Evolutionary conservation across 2,113 vertebrate genomes (phyloP).

Genomic region (Nothoprocta pentlandii): DNA sequence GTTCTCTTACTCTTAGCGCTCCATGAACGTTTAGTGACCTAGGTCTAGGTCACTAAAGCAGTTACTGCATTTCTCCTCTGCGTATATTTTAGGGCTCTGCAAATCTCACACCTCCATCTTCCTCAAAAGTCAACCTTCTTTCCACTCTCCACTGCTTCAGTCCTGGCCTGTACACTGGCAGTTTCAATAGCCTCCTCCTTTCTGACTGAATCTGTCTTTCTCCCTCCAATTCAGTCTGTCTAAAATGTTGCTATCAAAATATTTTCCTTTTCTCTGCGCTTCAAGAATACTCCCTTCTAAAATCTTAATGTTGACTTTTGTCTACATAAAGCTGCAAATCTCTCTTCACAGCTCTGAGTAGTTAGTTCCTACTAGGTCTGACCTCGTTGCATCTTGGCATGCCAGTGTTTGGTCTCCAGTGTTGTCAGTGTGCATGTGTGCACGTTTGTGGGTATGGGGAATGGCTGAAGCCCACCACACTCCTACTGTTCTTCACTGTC

Average conservation of each 20-base stretch:
- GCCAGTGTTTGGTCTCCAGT: not conserved
- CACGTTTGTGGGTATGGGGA: not conserved
- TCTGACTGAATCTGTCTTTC: not conserved
- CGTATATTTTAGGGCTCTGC: not conserved
- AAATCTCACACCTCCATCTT: not conserved
- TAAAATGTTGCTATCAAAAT: not conserved
- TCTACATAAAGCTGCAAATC: not conserved
- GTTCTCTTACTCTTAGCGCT: slow-evolving; percentile 22
- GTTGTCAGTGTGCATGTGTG: not conserved
- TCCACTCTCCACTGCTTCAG: not conserved
- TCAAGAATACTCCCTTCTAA: not conserved
- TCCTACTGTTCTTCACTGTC: not conserved
- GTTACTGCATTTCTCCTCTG: not conserved
- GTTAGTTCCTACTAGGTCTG: not conserved
- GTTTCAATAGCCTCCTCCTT: not conserved
- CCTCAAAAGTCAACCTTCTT: not conserved
- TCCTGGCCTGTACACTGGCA: not conserved
- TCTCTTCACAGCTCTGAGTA: not conserved
- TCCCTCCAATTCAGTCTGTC: not conserved
- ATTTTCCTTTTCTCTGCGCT: not conserved
- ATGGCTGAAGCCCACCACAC: not conserved
- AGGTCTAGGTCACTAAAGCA: not conserved
- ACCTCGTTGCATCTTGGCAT: not conserved
- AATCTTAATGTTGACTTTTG: not conserved
- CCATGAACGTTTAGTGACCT: not conserved